Evolutionary conservation across 2,888 invertebrate species (phyloP).

Genomic region (Amphipoea oculea): DNA sequence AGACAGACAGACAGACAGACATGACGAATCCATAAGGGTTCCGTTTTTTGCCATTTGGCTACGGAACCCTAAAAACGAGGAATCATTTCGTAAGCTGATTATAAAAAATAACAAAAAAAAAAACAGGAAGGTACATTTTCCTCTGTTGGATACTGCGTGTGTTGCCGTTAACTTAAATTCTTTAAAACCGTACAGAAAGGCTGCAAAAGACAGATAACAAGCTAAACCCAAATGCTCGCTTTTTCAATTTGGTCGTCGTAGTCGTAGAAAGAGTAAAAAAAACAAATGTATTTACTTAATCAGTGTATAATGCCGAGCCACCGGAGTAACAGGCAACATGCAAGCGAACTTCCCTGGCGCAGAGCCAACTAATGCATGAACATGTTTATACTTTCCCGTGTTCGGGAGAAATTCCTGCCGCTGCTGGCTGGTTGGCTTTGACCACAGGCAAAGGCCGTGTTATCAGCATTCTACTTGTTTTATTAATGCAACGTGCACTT

Average conservation of each 20-base stretch:
- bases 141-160: background rate
- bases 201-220: conserved; percentile 60
- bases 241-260: conserved; percentile 56
- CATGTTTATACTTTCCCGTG: conserved; percentile 64
- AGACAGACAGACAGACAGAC: too few species aligned
- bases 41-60: too few species aligned
- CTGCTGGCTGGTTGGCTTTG: conserved; percentile 58
- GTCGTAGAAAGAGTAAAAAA: conserved; percentile 44
- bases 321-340: conserved; percentile 55
- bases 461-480: conserved; percentile 63
- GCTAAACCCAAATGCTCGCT: conserved; percentile 47
- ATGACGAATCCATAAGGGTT: too few species aligned
- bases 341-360: conserved; percentile 59
- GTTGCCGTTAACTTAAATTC: conserved; percentile 5
- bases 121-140: background rate
- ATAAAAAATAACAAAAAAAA: conserved; percentile 10
- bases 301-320: conserved; percentile 57
- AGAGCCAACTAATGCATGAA: conserved; percentile 66
- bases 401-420: conserved; percentile 62
- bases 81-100: conserved; percentile 5
- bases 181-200: conserved; percentile 26
- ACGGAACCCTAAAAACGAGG: too few species aligned
- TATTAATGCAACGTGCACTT: conserved; percentile 63
- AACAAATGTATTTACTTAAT: conserved; percentile 64
- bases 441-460: conserved; percentile 63